phyloP scores from a whole-genome alignment of 2,797 vertebrate genomes.

The Megaceryle alcyon region DNA sequence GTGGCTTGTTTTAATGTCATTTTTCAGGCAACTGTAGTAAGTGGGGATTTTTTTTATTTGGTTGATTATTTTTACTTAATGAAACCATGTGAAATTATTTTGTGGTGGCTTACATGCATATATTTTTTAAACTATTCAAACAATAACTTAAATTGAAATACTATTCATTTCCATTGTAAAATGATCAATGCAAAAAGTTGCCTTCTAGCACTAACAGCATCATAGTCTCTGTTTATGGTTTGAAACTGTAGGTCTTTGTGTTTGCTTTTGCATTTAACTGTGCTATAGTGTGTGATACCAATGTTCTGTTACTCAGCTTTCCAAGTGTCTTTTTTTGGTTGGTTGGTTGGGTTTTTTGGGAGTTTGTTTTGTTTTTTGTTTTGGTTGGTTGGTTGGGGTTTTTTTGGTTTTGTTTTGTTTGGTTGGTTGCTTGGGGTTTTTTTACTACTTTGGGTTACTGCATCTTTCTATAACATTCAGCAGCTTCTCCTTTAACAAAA shows the following conservation, averaged over 20 bases:
- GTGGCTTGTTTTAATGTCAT: constrained; percentile 31
- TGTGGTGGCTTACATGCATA: background rate
- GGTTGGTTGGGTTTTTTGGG: too few relatives aligned
- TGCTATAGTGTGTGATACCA: background rate
- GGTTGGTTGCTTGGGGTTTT: background rate
- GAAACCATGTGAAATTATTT: background rate
- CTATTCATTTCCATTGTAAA: background rate
- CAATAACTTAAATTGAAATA: background rate
- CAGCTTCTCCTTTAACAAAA: background rate
- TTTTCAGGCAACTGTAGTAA: background rate
- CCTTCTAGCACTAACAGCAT: background rate
- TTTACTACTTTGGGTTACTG: background rate
- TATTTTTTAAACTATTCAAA: background rate
- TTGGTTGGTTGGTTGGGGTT: background rate
- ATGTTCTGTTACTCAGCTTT: background rate
- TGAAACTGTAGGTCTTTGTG: background rate
- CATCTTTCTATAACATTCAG: background rate
- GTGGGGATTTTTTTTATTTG: background rate
- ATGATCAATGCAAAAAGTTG: background rate
- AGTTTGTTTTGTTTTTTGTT: too few relatives aligned
- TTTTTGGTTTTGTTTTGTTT: background rate
- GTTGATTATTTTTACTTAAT: background rate
- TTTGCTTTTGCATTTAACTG: background rate
- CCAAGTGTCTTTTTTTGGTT: background rate
- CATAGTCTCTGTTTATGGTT: background rate